Evolutionary conservation across 2,888 invertebrate genomes (phyloP).

Genomic region (Campoletis raptor): DNA sequence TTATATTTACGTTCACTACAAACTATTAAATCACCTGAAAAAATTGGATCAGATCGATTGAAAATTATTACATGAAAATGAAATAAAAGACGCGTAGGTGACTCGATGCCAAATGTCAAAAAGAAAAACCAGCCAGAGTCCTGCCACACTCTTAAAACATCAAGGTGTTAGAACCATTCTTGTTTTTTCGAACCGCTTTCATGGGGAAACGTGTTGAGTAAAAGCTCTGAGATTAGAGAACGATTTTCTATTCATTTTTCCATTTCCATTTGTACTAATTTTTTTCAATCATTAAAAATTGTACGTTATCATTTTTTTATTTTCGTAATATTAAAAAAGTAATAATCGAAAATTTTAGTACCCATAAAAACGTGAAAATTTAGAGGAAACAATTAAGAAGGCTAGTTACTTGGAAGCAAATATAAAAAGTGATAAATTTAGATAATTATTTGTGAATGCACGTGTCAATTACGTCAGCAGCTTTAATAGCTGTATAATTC

Average conservation of each 20-base stretch:
- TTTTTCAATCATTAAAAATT: no score
- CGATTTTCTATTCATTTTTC: no score
- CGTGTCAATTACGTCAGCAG: not conserved
- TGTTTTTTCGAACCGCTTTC: no score
- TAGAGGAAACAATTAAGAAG: not conserved
- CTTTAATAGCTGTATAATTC: constrained; percentile 25
- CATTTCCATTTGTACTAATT: no score
- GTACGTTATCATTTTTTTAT: no score
- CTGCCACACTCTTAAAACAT: no score
- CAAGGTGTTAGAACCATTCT: no score
- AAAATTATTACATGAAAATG: not conserved
- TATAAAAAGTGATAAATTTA: not conserved
- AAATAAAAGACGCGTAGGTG: no score
- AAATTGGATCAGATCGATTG: not conserved
- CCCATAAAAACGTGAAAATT: not conserved
- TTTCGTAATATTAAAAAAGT: not conserved
- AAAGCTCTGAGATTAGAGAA: no score
- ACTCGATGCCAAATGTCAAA: no score
- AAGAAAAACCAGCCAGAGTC: no score
- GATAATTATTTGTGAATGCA: not conserved
- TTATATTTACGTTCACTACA: not conserved
- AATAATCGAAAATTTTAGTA: not conserved
- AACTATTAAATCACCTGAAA: not conserved
- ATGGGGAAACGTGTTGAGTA: no score
- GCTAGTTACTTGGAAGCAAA: not conserved